Evolutionary conservation across 1,140 invertebrate genomes (phyloP), one percentile per base, ranked within the genome.

Genomic region (Oscheius sp.): DNA sequence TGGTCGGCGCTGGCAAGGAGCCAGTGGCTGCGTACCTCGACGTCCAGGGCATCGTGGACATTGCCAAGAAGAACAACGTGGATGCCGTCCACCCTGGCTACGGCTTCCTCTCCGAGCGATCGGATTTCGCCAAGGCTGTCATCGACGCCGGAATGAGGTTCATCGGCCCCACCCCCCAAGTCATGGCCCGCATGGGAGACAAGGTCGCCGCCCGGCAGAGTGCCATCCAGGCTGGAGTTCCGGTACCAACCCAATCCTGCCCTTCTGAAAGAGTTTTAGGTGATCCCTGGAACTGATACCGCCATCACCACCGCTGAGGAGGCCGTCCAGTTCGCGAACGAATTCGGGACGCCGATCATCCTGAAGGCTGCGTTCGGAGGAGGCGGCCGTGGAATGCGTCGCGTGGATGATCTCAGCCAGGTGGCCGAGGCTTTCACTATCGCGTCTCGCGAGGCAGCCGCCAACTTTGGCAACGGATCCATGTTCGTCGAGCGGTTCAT

Each of bases 401-500:
- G 97, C 0, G 95, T 99, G 0, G 89, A 89, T 20, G 91, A 92
- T 79, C 91, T 95, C 89, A 90, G 92, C 79, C 78, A 99, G 79
- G 91, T 99, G 0, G 90, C 90, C 78, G 93, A 97, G 82, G 90
- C 90, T 79, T 99, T 97, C 82, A 88, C 91, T 61, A 88, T 94
- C 76, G 96, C 96, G 0, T 91, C 90, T 10, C 97, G 94, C 0
- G 97, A 99, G 87, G 96, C 96, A 0, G 87, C 90, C 76, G 90
- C 93, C 28, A 94, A 95, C 10, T 99, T 99, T 86, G 97, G 97
- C 31, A 93, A 99, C 86, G 96, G 95, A 1, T 91, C 93, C n/a
- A 91, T 99, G 90, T 99, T 99, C 84, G 94, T 99, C 70, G 96
- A 99, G 85, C 92, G 95, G 79, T 99, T 97, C 85, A 94, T 99